Evolutionary conservation across 1,140 invertebrate genomes (phyloP), one percentile per base, ranked within the genome.

Genomic region (Drosophila baimaii): DNA sequence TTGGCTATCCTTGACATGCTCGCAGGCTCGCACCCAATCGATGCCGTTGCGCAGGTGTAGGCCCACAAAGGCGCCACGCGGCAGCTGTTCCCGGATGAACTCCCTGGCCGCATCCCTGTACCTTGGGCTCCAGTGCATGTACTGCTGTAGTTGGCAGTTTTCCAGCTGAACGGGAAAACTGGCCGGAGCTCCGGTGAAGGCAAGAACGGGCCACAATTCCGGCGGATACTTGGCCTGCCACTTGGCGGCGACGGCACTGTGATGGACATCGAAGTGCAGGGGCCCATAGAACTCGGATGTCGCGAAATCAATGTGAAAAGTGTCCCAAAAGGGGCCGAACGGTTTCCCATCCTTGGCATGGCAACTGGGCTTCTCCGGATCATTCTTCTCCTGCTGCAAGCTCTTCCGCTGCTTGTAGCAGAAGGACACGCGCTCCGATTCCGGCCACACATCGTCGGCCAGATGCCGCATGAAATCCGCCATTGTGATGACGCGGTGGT

Each of bases 301-400:
- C 29, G 95, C 94, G 94, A 99, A 99, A 90, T 99, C 95, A 55
- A 99, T 94, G 68, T 95, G 93, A 90, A 96, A 98, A 2, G 96
- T 97, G 91, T 99, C 97, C 99, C 99, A 99, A 93, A 99, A 99
- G 39, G 98, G 97, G 19, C 98, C 98, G 94, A 99, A 99, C 31
- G 99, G 99, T 93, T 99, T 99, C 4, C 98, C 99, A 89, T 99
- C 97, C 92, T 99, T 99, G 3, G 98, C 97, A 94, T 99, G 97
- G 91, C 99, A 99, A 73, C 93, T 94, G 0, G 83, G 84, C 17
- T 93, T 92, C 13, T 91, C 90, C 33, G 90, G 81, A 23, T 92
- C 91, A 57, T 88, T 83, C 37, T 93, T 92, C 12, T 93, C 90
- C 17, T 79, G 52, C 27, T 80, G 62, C 51, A 93, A 92, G 59